phyloP scores from a whole-genome alignment of 2,888 invertebrate species.

The Phortica okadai region DNA sequence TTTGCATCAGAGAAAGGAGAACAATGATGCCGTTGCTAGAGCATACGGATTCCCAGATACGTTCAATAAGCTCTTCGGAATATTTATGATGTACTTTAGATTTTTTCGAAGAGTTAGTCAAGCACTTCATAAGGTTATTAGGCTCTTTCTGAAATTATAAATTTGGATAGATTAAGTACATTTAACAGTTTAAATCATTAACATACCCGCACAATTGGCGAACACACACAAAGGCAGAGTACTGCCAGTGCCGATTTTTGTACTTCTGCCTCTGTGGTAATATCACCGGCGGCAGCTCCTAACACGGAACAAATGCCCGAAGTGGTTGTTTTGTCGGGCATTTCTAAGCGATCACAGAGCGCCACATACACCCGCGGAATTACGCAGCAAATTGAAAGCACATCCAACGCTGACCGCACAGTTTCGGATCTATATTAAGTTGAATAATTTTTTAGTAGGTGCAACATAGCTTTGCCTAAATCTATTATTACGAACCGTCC shows the following conservation, averaged over 20 bases:
- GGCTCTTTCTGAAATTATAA: constrained; percentile 58
- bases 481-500: constrained; percentile 79
- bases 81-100: constrained; percentile 80
- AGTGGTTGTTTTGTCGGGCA: constrained; percentile 86
- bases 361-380: constrained; percentile 87
- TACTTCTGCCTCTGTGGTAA: constrained; percentile 92
- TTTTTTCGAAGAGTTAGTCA: constrained; percentile 63
- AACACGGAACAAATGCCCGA: constrained; percentile 89
- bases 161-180: not conserved
- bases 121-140: constrained; percentile 60
- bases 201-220: constrained; percentile 87
- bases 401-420: constrained; percentile 88
- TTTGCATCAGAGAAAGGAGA: constrained; percentile 90
- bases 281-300: constrained; percentile 93
- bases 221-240: constrained; percentile 95
- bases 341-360: constrained; percentile 86
- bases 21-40: constrained; percentile 98
- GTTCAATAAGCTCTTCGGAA: constrained; percentile 91
- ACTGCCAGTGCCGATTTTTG: constrained; percentile 93
- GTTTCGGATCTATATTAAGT: constrained; percentile 82
- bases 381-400: constrained; percentile 92
- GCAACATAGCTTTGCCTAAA: not conserved
- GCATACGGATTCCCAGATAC: constrained; percentile 95
- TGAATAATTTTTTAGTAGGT: constrained; percentile 27
- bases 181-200: not conserved